Conservation (phyloP, 2,113 vertebrate genomes). For the Pithys albifrons region DNA sequence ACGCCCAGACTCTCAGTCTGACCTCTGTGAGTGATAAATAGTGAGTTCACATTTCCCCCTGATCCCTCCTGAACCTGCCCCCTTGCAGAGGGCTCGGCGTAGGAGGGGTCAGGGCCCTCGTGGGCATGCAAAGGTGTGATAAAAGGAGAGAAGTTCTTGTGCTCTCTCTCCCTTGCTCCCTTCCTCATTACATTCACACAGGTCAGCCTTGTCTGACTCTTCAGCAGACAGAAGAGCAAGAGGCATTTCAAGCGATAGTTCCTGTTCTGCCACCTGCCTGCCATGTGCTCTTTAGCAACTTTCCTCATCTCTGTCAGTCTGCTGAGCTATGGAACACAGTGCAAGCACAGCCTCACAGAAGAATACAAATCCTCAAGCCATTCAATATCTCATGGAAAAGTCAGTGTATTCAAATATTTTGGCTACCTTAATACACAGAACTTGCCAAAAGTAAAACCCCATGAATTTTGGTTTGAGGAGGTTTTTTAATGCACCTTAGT, state of each 20-base stretch:
- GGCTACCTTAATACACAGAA: neutral
- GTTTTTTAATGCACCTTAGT: neutral
- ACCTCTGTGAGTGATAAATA: slow-evolving; percentile 54
- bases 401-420: neutral
- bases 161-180: slow-evolving; percentile 39
- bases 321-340: neutral
- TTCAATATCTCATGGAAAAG: neutral
- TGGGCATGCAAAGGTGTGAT: slow-evolving; percentile 63
- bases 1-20: slow-evolving; percentile 45
- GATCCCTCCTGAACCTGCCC: slow-evolving; percentile 52
- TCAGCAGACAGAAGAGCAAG: slow-evolving; percentile 44
- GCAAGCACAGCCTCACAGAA: neutral
- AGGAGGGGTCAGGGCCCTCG: slow-evolving; percentile 23
- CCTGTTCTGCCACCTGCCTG: slow-evolving; percentile 28
- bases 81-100: slow-evolving; percentile 30
- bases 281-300: slow-evolving; percentile 26
- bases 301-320: neutral
- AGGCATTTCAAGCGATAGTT: neutral
- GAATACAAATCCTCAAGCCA: neutral
- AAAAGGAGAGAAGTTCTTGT: slow-evolving; percentile 57
- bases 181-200: slow-evolving; percentile 5
- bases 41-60: slow-evolving; percentile 59
- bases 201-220: slow-evolving; percentile 44
- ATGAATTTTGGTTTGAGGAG: neutral
- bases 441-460: neutral